Conservation (phyloP, 2,797 vertebrate species). For the Coilia nasus region DNA sequence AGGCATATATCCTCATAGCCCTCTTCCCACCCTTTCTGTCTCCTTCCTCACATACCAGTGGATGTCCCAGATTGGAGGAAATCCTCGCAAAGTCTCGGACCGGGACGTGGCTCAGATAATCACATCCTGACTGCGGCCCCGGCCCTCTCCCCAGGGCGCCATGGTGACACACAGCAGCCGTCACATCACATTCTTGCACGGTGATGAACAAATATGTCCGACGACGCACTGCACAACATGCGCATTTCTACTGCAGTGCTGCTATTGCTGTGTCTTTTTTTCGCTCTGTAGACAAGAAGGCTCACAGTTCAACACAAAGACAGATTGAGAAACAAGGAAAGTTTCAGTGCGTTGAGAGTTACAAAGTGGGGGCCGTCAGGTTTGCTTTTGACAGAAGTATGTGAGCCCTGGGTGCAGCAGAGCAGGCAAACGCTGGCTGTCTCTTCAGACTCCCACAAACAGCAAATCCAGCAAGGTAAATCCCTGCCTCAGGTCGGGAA, state of each 20-base stretch:
- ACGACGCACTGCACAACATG: not conserved
- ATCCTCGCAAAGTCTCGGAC: slow-evolving; percentile 50
- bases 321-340: not conserved
- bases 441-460: not conserved
- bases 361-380: not conserved
- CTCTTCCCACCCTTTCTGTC: slow-evolving; percentile 33
- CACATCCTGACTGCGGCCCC: slow-evolving; percentile 47
- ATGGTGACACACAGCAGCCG: slow-evolving; percentile 34
- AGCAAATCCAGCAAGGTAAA: slow-evolving; percentile 4
- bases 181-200: slow-evolving; percentile 31
- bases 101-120: slow-evolving; percentile 45
- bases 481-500: not conserved
- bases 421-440: not conserved
- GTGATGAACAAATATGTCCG: not conserved
- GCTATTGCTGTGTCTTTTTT: not conserved
- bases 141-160: slow-evolving; percentile 44
- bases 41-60: slow-evolving; percentile 28
- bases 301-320: not conserved
- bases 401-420: not conserved
- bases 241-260: not conserved
- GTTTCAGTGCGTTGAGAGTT: not conserved
- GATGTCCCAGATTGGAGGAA: slow-evolving; percentile 45
- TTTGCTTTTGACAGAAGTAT: not conserved
- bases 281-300: not conserved
- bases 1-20: not conserved